These are phyloP conservation scores for Coracopsis vasa DNA, from an alignment of 2,113 vertebrate genomes.

Conservation along the genomic window DNA sequence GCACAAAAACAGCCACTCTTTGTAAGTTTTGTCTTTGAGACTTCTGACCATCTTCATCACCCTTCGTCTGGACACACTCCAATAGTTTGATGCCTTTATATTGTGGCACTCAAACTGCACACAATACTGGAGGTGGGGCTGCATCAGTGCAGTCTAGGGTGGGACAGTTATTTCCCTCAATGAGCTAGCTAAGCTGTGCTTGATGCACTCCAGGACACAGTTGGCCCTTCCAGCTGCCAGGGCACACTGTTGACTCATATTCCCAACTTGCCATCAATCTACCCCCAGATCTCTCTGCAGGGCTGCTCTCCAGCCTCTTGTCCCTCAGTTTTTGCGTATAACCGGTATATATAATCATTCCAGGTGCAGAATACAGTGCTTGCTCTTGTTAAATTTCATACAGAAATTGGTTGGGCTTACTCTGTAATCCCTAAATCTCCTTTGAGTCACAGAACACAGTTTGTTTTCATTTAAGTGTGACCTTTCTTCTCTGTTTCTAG, in stretches of 20 bases:
- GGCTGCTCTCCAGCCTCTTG: neutral
- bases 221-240: neutral
- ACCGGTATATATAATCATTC: neutral
- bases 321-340: neutral
- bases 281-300: neutral
- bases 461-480: neutral
- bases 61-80: neutral
- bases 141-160: neutral
- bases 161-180: neutral
- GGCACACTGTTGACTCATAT: neutral
- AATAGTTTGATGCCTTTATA: neutral
- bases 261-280: neutral
- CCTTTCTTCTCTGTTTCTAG: neutral
- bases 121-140: neutral
- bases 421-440: neutral
- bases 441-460: neutral
- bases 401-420: neutral
- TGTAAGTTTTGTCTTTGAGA: rapidly evolving
- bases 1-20: neutral
- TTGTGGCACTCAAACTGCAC: neutral
- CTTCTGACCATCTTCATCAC: neutral
- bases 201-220: too few relatives aligned
- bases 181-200: neutral
- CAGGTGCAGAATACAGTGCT: neutral
- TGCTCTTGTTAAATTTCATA: neutral